These are phyloP conservation scores for Ptychadena robeensis DNA, from an alignment of 2,797 vertebrate species.

Conservation along the genomic window DNA sequence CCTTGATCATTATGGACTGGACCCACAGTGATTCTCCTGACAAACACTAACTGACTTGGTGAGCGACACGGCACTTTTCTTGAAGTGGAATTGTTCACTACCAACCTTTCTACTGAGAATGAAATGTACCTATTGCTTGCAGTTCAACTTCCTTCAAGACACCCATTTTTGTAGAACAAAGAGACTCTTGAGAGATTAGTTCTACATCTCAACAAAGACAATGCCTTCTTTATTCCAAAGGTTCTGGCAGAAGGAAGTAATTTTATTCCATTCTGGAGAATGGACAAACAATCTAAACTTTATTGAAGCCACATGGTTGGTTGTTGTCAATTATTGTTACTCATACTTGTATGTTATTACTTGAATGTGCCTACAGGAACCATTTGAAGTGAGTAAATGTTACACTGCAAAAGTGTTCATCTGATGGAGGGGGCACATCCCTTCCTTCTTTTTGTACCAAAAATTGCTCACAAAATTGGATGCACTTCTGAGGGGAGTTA, in stretches of 20 bases:
- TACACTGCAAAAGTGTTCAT: conserved; percentile 76
- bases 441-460: conserved; percentile 79
- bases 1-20: conserved; percentile 90
- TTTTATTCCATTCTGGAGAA: conserved; percentile 97
- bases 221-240: conserved; percentile 74
- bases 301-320: conserved; percentile 90
- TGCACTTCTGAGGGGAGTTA: conserved; percentile 74
- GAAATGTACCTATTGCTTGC: conserved; percentile 69
- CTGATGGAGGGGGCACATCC: conserved; percentile 71
- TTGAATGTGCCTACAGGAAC: conserved; percentile 87
- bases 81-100: conserved; percentile 72
- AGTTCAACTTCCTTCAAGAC: conserved; percentile 78
- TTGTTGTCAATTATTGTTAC: conserved; percentile 76
- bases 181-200: conserved; percentile 74
- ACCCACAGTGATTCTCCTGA: conserved; percentile 70
- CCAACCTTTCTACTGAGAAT: conserved; percentile 71
- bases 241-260: conserved; percentile 80
- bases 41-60: conserved; percentile 78
- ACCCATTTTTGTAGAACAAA: conserved; percentile 76
- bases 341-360: conserved; percentile 84
- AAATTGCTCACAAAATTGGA: conserved; percentile 77
- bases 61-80: conserved; percentile 64
- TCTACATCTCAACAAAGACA: conserved; percentile 74
- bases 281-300: conserved; percentile 83
- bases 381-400: conserved; percentile 77